Evolutionary conservation across 2,888 invertebrate species (phyloP).

Genomic region (Arge pagana): DNA sequence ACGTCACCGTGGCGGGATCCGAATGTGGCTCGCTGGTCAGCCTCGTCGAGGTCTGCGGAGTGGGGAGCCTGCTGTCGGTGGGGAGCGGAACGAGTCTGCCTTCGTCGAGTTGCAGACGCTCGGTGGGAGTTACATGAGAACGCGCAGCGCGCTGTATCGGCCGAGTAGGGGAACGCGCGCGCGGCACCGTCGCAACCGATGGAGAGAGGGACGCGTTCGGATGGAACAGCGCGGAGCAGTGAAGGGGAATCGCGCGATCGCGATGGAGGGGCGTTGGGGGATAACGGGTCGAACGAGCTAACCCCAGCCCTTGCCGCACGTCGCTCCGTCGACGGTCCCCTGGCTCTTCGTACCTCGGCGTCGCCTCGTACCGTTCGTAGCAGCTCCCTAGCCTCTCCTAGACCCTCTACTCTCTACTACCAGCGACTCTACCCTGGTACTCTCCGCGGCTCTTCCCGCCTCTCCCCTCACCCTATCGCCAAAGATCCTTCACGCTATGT

Average conservation of each 20-base stretch:
- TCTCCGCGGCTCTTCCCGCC: constrained; percentile 3
- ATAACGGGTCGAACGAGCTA: constrained; percentile 59
- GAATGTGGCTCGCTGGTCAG: constrained; percentile 54
- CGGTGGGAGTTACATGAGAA: constrained; percentile 8
- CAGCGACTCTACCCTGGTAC: constrained; percentile 12
- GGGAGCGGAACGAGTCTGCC: constrained; percentile 55
- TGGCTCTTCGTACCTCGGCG: neutral
- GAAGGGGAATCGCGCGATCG: constrained; percentile 24
- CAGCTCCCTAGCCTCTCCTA: neutral
- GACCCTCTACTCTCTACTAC: constrained; percentile 8
- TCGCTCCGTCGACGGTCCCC: constrained; percentile 7
- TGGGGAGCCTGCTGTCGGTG: constrained; percentile 42
- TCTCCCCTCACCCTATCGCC: too few relatives aligned
- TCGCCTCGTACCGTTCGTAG: neutral
- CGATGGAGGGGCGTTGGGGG: constrained; percentile 45
- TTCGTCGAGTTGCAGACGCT: constrained; percentile 11
- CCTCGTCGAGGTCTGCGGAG: constrained; percentile 23
- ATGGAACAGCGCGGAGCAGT: constrained; percentile 17
- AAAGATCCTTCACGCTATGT: too few relatives aligned
- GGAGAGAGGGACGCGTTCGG: constrained; percentile 6
- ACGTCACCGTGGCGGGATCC: constrained; percentile 60
- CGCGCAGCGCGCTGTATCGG: constrained; percentile 11
- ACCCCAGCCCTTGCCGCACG: constrained; percentile 47
- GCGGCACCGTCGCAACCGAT: neutral
- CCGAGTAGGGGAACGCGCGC: constrained; percentile 10